phyloP scores from a whole-genome alignment of 2,797 vertebrate genomes.

The Euthynnus affinis region DNA sequence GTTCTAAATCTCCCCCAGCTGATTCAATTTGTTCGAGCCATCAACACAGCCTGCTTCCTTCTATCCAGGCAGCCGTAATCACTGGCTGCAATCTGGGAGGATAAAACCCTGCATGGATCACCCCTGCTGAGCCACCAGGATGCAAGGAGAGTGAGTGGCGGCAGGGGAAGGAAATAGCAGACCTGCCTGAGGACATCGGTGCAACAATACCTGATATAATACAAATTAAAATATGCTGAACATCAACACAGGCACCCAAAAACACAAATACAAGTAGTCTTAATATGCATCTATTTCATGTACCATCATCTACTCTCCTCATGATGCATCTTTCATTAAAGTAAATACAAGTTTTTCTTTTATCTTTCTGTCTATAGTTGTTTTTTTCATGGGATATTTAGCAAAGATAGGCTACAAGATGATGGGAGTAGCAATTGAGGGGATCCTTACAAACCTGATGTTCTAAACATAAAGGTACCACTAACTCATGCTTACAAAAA shows the following conservation, averaged over 20 bases:
- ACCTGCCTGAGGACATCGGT: conserved; percentile 44
- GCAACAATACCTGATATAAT: conserved; percentile 38
- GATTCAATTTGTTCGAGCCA: conserved; percentile 85
- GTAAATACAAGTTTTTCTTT: not conserved
- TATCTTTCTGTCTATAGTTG: not conserved
- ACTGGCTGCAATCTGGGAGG: conserved; percentile 81
- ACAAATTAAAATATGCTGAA: conserved; percentile 29
- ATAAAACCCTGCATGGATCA: conserved; percentile 77
- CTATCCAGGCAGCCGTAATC: conserved; percentile 81
- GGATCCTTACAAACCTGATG: conserved; percentile 1
- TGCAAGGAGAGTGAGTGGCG: conserved; percentile 45
- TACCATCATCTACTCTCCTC: conserved; percentile 6
- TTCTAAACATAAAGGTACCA: not conserved
- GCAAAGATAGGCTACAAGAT: conserved; percentile 25
- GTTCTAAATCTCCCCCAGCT: conserved; percentile 84
- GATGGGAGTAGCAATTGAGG: conserved; percentile 2
- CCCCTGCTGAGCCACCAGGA: conserved; percentile 72
- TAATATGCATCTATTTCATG: conserved; percentile 4
- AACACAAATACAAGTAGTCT: conserved; percentile 16
- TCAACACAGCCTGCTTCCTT: conserved; percentile 76
- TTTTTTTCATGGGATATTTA: conserved; percentile 20
- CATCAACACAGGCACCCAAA: conserved; percentile 5
- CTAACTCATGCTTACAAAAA: conserved; percentile 5
- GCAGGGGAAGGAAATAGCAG: conserved; percentile 52
- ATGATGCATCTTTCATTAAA: conserved; percentile 27